phyloP scores from a whole-genome alignment of 2,113 vertebrate species.

The Stigmatopora nigra region DNA sequence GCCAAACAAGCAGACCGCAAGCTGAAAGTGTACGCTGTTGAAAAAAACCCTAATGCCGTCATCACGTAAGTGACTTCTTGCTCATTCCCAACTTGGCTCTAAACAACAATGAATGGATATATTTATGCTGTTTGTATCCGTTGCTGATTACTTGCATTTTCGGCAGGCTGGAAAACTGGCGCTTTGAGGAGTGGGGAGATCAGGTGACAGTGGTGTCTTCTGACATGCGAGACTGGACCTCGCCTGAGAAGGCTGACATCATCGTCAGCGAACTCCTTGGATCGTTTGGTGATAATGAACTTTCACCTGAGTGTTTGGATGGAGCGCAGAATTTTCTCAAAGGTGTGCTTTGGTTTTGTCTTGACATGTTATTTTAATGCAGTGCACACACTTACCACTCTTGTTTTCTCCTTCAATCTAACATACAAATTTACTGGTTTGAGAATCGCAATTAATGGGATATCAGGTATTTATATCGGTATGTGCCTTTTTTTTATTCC shows the following conservation, averaged over 20 bases:
- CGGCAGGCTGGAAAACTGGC: constrained; percentile 84
- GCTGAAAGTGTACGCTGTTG: constrained; percentile 82
- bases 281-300: constrained; percentile 88
- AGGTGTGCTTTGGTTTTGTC: constrained; percentile 57
- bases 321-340: constrained; percentile 88
- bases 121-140: background rate
- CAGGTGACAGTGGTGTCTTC: constrained; percentile 85
- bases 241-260: constrained; percentile 87
- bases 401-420: too few species aligned
- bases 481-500: too few species aligned
- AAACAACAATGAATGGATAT: background rate
- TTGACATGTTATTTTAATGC: background rate
- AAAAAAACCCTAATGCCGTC: constrained; percentile 90
- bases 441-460: too few species aligned
- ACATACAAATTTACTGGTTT: too few species aligned
- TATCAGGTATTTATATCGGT: too few species aligned
- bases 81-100: background rate
- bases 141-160: background rate
- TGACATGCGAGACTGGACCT: constrained; percentile 87
- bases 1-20: constrained; percentile 79
- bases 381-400: background rate
- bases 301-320: constrained; percentile 87
- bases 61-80: constrained; percentile 75
- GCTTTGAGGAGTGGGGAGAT: constrained; percentile 90
- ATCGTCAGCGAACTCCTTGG: constrained; percentile 88